Base-by-base conservation (phyloP, 2,113 vertebrate genomes). In the Indri indri region DNA sequence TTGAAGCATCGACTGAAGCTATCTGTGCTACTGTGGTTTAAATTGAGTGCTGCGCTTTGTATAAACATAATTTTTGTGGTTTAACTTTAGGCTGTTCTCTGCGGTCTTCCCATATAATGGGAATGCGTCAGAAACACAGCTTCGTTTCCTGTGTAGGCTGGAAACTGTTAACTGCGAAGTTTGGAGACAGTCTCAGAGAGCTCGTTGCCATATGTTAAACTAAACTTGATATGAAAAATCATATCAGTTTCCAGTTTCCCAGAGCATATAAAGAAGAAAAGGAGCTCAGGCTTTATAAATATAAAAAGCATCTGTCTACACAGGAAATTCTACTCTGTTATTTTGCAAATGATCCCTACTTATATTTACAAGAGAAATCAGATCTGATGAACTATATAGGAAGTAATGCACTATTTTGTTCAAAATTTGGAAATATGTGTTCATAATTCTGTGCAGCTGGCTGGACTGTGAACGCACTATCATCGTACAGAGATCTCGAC, bases 251-350 rank as follows among this genome's bases (percentile, higher is more conserved):
- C 97, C 81, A 83, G 95, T 96, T 98, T 98, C 96, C 96, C 94
- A 97, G 84, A 87, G 91, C 94, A 42, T 1, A 76, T 47, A 5
- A 63, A 80, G 20, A 68, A 68, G 34, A 76, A 76, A 71, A 80
- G 61, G 47, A 96, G 47, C 85, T 82, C 84, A 59, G 23, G 54
- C 88, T 95, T 59, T 97, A 96, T 92, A 98, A 98, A 96, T 98
- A 92, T 91, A 94, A 93, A 95, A 96, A 93, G 86, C 70, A 83
- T 97, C 96, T 96, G 94, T 81, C 94, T 97, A 66, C 92, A 92
- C 96, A 97, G 97, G 98, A 98, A 97, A 94, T 88, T 12, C 94
- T 93, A 85, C 93, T 85, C 96, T 91, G 94, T 94, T 95, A 95
- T 95, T 97, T 92, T 97, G 95, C 80, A 96, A 94, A 88, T 81